A percentile compares a stretch with the other conserved stretches of the same genome.
These are phyloP conservation scores for Percopsis omiscomaycus DNA, from an alignment of 2,797 vertebrate genomes.

Conservation along the genomic window DNA sequence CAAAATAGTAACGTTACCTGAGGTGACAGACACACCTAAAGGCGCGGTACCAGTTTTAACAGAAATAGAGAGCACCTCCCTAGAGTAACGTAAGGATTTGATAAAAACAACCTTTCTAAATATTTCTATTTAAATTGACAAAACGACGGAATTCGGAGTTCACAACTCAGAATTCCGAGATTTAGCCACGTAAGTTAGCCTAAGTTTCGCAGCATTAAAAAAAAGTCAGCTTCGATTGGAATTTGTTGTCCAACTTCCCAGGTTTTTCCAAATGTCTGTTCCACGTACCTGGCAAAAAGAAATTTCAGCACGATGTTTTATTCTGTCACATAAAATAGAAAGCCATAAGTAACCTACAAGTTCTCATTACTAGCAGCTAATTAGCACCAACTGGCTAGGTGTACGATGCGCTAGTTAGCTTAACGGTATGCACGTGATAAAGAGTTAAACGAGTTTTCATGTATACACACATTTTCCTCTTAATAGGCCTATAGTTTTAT, in stretches of 20 bases:
- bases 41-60: constrained; percentile 13
- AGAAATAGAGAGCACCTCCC: not conserved
- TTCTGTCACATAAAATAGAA: too few relatives aligned
- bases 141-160: too few relatives aligned
- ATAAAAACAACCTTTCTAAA: not conserved
- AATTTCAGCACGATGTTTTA: too few relatives aligned
- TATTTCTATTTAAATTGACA: too few relatives aligned
- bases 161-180: too few relatives aligned
- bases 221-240: not conserved
- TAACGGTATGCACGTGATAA: too few relatives aligned
- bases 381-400: too few relatives aligned
- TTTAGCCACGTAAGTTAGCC: not conserved
- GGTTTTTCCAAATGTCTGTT: not conserved
- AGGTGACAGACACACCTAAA: constrained; percentile 37
- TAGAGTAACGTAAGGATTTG: not conserved
- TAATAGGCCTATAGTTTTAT: too few relatives aligned
- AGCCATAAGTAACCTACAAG: too few relatives aligned
- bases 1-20: constrained; percentile 5
- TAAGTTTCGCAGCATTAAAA: not conserved
- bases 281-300: constrained; percentile 23
- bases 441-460: too few relatives aligned
- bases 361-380: not conserved
- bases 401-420: too few relatives aligned
- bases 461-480: too few relatives aligned
- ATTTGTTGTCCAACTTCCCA: not conserved